Base-by-base conservation (phyloP, 2,113 vertebrate species). In the Mormyrus lacerda region DNA sequence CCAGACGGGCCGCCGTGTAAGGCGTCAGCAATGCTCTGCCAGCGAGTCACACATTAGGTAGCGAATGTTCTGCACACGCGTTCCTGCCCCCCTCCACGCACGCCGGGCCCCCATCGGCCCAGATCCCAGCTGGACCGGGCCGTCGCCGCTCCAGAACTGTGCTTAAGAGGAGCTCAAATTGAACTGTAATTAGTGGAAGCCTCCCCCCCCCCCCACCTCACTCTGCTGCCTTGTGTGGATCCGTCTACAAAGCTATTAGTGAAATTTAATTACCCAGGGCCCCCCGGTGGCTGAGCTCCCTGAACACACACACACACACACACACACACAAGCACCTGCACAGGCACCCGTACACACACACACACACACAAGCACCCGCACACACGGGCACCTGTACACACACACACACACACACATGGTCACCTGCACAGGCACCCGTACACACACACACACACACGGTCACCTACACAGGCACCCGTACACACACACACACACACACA, bases 181-280 rank as follows among this genome's bases (percentile, higher is more conserved):
- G 31, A 89, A 90, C 89, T 91, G 89, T 91, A 92, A 94, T 93
- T 90, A 91, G 89, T 91, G 88, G 27, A 90, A 87, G 90, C 88
- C 88, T 44, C 42, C 48, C 91, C 91, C 42, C 84, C 84, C 88
- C 90, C 51, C 42, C 35, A 91, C 91, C 39, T 50, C n/a, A 11
- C 51, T 58, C 35, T 84, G 88, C 55, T 79, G 58, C 88, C 31
- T 87, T 13, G 15, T 88, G 90, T 51, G 90, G 91, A 92, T 53
- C 85, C 90, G 86, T 91, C 50, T 88, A 89, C 50, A 10, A 87
- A 89, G 45, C 89, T 89, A 93, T 89, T 93, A 91, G 90, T 88
- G 73, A 87, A 10, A 47, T 90, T 90, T 31, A 92, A 90, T 90
- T 89, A 91, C 88, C 89, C 88, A 65, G 84, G 44, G 88, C 89